A percentile compares a stretch with the other conserved stretches of the same genome.
These are phyloP conservation scores for Panorpa germanica DNA, from an alignment of 2,888 invertebrate genomes.

Conservation along the genomic window DNA sequence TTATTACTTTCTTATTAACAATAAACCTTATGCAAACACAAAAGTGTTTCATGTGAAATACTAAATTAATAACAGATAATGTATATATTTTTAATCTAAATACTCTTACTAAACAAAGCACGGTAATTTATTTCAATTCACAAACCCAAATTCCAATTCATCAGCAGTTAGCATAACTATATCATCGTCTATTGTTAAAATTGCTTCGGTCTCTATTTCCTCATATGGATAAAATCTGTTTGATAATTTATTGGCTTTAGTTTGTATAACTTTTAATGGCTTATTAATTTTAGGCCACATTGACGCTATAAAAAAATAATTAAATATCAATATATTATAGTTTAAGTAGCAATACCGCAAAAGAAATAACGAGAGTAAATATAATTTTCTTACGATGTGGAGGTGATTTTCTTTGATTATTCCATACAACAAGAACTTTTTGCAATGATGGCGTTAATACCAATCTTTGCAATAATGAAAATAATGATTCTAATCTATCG, in stretches of 20 bases:
- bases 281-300: constrained; percentile 79
- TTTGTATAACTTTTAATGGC: constrained; percentile 77
- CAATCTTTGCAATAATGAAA: constrained; percentile 66
- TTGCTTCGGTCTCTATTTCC: constrained; percentile 92
- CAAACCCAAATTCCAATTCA: constrained; percentile 87
- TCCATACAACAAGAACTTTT: constrained; percentile 90
- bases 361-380: background rate
- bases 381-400: constrained; percentile 51
- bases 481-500: constrained; percentile 77
- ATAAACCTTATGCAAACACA: too few relatives aligned
- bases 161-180: constrained; percentile 90
- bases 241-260: constrained; percentile 81
- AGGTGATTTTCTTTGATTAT: constrained; percentile 81
- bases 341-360: too few relatives aligned
- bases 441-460: constrained; percentile 75
- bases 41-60: too few relatives aligned
- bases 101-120: too few relatives aligned
- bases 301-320: constrained; percentile 44
- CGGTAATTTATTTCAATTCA: too few relatives aligned
- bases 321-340: too few relatives aligned
- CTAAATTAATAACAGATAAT: too few relatives aligned
- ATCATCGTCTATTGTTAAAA: constrained; percentile 89
- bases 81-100: too few relatives aligned
- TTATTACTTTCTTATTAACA: too few relatives aligned
- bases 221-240: constrained; percentile 91